Base-by-base conservation (phyloP, 1,140 invertebrate genomes). In the Aporrectodea caliginosa region DNA sequence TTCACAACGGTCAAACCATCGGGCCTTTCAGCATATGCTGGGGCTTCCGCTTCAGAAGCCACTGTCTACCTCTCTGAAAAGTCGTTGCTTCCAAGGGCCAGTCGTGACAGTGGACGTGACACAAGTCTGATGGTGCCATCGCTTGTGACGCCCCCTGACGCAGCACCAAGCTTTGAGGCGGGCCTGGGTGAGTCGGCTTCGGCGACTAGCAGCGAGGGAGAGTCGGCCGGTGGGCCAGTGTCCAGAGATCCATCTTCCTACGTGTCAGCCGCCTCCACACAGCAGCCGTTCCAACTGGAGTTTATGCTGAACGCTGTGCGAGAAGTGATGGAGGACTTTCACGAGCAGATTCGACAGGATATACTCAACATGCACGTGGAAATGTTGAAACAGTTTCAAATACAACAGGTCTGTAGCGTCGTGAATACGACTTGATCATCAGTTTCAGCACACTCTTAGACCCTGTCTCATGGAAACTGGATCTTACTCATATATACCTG, bases 321-420 rank as follows among this genome's bases (percentile, higher is more conserved):
- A 16, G 83, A 84, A 31, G 78, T 79, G 16, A 35, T 84, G 77
- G 84, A 84, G 30, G 84, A 84, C 2, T 68, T 84, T 27, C 78
- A 80, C 2, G 84, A 83, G 35, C 79, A 83, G 58, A 75, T 83
- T 27, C 82, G 81, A 22, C 75, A 74, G 1, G 83, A 84, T 69
- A 69, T 84, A 12, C 78, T 82, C 31, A 73, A 78, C 70, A 68
- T 84, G 69, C 84, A 84, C 43, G 68, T 82, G 16, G 81, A 83
- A 34, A 83, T 84, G 83, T 30, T 84, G 22, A 75, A 80, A 35
- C 84, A 84, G 79, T 84, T 84, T 72, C 79, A 82, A 22, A 78
- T 79, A 27, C 82, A 84, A 31, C 81, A 83, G 80, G 84, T 84
- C 43, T 58, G 43, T 58, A 22, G n/a, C n/a, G n/a, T n/a, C n/a